A percentile compares a stretch with the other conserved stretches of the same genome.
phyloP scores from a whole-genome alignment of 2,113 vertebrate species.

The Hassar affinis region DNA sequence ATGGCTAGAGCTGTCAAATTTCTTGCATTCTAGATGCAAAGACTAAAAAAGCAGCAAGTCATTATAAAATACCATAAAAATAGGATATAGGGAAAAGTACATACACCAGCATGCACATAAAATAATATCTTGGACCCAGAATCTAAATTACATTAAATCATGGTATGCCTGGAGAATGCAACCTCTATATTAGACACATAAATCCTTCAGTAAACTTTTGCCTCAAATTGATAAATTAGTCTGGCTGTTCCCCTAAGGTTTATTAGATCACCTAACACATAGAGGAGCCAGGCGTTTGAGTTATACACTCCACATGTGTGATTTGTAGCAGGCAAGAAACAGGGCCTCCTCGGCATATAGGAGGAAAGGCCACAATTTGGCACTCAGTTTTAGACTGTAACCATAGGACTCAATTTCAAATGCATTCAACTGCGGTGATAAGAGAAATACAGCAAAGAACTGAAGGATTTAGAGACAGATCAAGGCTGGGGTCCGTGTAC shows the following conservation, averaged over 20 bases:
- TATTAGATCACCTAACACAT: conserved; percentile 5
- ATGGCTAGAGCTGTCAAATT: not conserved
- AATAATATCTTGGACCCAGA: not conserved
- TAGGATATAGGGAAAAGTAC: not conserved
- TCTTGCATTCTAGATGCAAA: too few species aligned
- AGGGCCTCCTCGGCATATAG: conserved; percentile 36
- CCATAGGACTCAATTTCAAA: conserved; percentile 63
- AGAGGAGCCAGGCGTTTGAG: not conserved
- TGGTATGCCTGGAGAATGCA: not conserved
- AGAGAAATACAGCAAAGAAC: conserved; percentile 41
- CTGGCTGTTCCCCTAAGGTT: conserved; percentile 21
- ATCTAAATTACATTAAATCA: not conserved
- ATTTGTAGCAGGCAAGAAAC: conserved; percentile 33
- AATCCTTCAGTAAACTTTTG: conserved; percentile 9
- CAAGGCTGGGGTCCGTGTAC: not conserved
- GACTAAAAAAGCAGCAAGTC: too few species aligned
- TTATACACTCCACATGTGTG: conserved; percentile 21
- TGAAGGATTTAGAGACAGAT: not conserved
- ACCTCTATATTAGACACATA: not conserved
- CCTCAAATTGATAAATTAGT: conserved; percentile 25
- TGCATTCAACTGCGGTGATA: conserved; percentile 60
- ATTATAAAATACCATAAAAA: not conserved
- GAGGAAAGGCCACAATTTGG: conserved; percentile 56
- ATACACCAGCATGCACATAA: not conserved
- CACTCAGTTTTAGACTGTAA: conserved; percentile 53